phyloP scores from a whole-genome alignment of 2,113 vertebrate genomes.

The Oenanthe oenanthe region DNA sequence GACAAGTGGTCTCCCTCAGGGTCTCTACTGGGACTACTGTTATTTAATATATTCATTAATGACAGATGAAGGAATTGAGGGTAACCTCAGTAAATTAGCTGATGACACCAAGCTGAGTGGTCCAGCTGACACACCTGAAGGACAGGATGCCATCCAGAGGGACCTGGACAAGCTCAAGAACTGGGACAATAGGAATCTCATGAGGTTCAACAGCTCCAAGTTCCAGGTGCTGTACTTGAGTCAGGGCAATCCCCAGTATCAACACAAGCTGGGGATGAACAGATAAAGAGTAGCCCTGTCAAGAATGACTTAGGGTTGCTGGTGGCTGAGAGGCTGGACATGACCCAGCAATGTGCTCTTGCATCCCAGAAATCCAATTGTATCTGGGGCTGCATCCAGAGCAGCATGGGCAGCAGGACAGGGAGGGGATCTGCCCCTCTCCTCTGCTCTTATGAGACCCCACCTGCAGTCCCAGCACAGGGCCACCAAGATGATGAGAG shows the following conservation, averaged over 20 bases:
- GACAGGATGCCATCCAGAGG: neutral
- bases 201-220: neutral
- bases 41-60: neutral
- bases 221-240: neutral
- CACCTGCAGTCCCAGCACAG: neutral
- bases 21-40: neutral
- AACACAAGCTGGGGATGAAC: neutral
- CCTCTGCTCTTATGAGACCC: neutral
- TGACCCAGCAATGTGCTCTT: neutral
- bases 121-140: neutral
- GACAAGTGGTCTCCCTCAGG: neutral
- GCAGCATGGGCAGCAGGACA: fast-evolving
- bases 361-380: fast-evolving
- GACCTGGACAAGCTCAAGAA: neutral
- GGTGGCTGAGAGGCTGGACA: neutral
- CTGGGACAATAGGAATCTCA: neutral
- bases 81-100: neutral
- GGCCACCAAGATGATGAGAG: neutral
- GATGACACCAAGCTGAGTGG: neutral
- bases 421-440: neutral
- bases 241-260: neutral
- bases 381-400: fast-evolving
- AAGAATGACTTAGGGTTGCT: neutral
- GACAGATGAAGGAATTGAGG: neutral
- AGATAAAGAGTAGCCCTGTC: neutral